Evolutionary conservation across 2,797 vertebrate genomes (phyloP).

Genomic region (Leucoraja ocellata): DNA sequence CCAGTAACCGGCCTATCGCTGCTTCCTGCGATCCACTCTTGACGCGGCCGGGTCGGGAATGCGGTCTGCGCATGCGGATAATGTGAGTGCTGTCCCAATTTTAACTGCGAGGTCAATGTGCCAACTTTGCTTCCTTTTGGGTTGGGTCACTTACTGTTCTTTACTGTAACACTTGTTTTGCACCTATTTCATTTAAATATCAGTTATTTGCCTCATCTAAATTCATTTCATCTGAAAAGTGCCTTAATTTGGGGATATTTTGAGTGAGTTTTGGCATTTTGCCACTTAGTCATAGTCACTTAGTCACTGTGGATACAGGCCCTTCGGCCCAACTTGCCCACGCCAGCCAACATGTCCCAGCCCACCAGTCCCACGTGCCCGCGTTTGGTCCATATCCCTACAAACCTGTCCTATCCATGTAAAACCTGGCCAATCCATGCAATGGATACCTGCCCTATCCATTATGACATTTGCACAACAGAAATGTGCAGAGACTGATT

Average conservation of each 20-base stretch:
- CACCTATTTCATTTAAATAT: not conserved
- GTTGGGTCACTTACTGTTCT: not conserved
- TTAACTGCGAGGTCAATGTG: not conserved
- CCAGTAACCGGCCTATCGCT: not conserved
- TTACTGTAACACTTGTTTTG: not conserved
- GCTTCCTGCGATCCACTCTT: not conserved
- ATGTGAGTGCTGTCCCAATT: not conserved
- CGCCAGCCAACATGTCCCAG: no score
- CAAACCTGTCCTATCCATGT: no score
- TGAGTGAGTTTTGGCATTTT: not conserved
- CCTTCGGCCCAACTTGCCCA: no score
- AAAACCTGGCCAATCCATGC: no score
- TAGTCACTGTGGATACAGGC: no score
- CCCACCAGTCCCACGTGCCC: no score
- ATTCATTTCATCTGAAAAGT: not conserved
- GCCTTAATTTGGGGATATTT: not conserved
- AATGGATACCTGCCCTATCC: no score
- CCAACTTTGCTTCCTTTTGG: not conserved
- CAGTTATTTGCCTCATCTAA: not conserved
- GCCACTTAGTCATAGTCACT: no score
- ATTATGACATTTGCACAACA: not conserved
- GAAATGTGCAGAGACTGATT: not conserved
- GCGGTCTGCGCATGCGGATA: not conserved
- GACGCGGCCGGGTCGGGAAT: not conserved
- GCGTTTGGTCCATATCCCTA: no score